phyloP scores from a whole-genome alignment of 1,140 invertebrate genomes.

The Drosophila mojavensis region DNA sequence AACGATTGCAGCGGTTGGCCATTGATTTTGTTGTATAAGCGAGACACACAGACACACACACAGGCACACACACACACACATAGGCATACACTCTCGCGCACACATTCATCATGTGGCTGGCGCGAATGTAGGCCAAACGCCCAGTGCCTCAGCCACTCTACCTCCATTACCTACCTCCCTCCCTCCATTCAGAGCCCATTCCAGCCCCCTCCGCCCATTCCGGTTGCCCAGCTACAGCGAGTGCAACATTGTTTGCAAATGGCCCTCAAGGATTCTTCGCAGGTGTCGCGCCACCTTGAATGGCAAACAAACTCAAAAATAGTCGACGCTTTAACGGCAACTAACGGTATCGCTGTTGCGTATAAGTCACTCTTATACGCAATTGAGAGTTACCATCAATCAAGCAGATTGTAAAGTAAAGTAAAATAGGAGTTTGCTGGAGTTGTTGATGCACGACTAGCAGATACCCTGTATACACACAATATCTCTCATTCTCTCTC shows the following conservation, averaged over 20 bases:
- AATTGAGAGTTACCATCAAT: not conserved
- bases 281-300: conserved; percentile 27
- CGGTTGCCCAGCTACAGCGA: conserved; percentile 8
- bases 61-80: conserved; percentile 10
- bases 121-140: conserved; percentile 63
- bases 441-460: not conserved
- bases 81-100: conserved; percentile 21
- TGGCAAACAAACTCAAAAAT: not conserved
- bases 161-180: not conserved
- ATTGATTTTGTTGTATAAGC: conserved; percentile 80
- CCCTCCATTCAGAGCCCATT: not conserved
- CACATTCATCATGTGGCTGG: conserved; percentile 53
- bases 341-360: not conserved
- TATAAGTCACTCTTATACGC: conserved; percentile 11
- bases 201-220: not conserved
- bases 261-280: conserved; percentile 47
- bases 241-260: conserved; percentile 37
- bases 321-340: not conserved
- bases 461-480: not conserved
- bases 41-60: conserved; percentile 24
- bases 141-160: conserved; percentile 14
- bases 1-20: conserved; percentile 70
- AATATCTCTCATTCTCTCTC: no score
- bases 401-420: not conserved
- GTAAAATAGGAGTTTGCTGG: no score